Evolutionary conservation across 2,888 invertebrate genomes (phyloP), one percentile per base, ranked within the genome.

Genomic region (Anaspis maculata): DNA sequence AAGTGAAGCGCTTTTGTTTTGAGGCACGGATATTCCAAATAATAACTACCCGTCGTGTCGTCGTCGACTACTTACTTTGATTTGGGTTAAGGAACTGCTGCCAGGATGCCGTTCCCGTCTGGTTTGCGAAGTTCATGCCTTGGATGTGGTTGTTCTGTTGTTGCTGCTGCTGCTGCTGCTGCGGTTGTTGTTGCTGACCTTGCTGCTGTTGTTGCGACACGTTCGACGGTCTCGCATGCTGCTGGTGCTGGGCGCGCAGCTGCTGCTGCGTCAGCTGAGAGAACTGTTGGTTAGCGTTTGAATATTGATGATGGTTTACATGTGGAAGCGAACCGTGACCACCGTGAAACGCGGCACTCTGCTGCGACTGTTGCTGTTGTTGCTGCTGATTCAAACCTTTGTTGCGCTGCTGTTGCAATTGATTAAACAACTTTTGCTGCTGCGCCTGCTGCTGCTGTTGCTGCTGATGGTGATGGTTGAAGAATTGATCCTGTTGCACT

Each of bases 241-340:
- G 63, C 36, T 63, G 66, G 35, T 67, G 61, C 41, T 62, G 61
- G 29, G 58, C 57, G 37, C 60, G 48, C 37, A 52, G 31, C 45
- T 56, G 54, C 39, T 19, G 19, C 9, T 19, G 19, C 5, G 19
- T 48, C 37, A 53, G 31, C 45, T 56, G 54, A 39, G 42, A 36
- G 41, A 51, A 49, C 41, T 48, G 49, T 40, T 51, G 52, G 22
- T 47, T 48, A 19, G 39, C 25, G 39, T 34, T n/a, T n/a, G n/a
- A n/a, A n/a, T n/a, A n/a, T n/a, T n/a, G n/a, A n/a, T n/a, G n/a
- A n/a, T n/a, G 36, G 16, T 28, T 28, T 3, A 15, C n/a, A n/a
- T n/a, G n/a, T n/a, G n/a, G n/a, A n/a, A n/a, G n/a, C n/a, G n/a
- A 11, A 24, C 9, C 10, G 10, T 15, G 31, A 25, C 24, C 24